Base-by-base conservation (phyloP, 2,113 vertebrate genomes). In the Castor canadensis region DNA sequence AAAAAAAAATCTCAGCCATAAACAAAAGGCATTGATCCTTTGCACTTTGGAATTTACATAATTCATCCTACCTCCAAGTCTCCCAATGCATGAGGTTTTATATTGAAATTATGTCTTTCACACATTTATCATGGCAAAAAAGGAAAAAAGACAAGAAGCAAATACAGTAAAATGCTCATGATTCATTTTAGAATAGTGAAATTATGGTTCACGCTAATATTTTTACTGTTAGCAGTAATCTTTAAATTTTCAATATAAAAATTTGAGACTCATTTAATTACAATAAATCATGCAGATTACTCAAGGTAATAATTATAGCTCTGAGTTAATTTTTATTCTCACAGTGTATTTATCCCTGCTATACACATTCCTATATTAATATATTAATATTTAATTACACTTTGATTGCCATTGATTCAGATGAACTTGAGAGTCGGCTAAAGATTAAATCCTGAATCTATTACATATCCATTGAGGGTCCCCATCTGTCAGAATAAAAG, bases 401-500 rank as follows among this genome's bases (percentile, higher is more conserved):
- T 95, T 95, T 92, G 94, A 94, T 96, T 96, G 54, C 47, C 88
- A 87, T 85, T 95, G 81, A 95, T 97, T 94, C 69, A 40, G 40
- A 87, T 89, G 52, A 91, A 95, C 58, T 84, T 92, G 60, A 26
- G 58, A 96, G 91, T 92, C n/a, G 93, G 32, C 87, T 35, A 49
- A 90, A 89, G 49, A 93, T 67, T 87, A 71, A 90, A 81, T 76
- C 52, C 47, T 72, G 22, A 28, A 60, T 87, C 86, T 83, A 49
- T 3, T 94, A n/a, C 60, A 81, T 20, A 52, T 87, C 47, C 93
- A 38, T 38, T 94, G 38, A 96, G 69, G 76, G 43, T 90, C 92
- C 9, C 54, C 60, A 64, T 92, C 80, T 87, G 87, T 82, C 60
- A 84, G 92, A 87, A 95, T 80, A 58, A 56, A 87, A 95, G 88